A percentile compares a stretch with the other conserved stretches of the same genome.
Evolutionary conservation across 2,888 invertebrate species (phyloP).

Genomic region (Protodeltote pygarga): DNA sequence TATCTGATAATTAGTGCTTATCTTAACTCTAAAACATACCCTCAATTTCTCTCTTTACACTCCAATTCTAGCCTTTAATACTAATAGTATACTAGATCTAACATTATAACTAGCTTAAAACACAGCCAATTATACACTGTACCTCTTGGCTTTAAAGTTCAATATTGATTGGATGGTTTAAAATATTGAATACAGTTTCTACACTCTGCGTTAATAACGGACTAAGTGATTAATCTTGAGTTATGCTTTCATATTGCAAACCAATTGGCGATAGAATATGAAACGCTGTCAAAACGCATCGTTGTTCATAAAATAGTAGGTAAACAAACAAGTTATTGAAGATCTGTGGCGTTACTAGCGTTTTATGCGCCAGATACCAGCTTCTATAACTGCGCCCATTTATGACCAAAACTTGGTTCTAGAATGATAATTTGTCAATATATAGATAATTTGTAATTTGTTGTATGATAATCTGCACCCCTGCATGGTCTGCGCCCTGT

Average conservation of each 20-base stretch:
- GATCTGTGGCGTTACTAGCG: too few species aligned
- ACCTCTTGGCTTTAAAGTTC: not conserved
- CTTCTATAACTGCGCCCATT: too few species aligned
- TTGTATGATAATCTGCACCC: too few species aligned
- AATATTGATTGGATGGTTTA: slow-evolving; percentile 1
- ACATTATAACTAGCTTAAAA: not conserved
- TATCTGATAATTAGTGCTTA: too few species aligned
- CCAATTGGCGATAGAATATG: slow-evolving; percentile 26
- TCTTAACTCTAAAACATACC: too few species aligned
- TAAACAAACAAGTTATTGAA: slow-evolving; percentile 5
- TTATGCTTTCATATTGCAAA: slow-evolving; percentile 37
- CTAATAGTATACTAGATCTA: slow-evolving; percentile 7
- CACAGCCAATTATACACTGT: slow-evolving; percentile 9
- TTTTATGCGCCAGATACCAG: too few species aligned
- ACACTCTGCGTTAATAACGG: slow-evolving; percentile 24
- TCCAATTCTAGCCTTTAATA: slow-evolving; percentile 15
- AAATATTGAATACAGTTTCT: slow-evolving; percentile 11
- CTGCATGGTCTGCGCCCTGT: too few species aligned
- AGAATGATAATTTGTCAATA: too few species aligned
- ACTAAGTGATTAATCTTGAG: slow-evolving; percentile 29
- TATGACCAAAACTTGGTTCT: too few species aligned
- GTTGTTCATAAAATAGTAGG: slow-evolving; percentile 20
- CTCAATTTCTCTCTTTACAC: too few species aligned
- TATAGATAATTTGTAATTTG: too few species aligned
- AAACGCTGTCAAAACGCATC: slow-evolving; percentile 16